Percentiles rank a stretch among this genome's conserved stretches.
These are phyloP conservation scores for Leucoraja erinaceus DNA, from an alignment of 2,113 vertebrate genomes.

Conservation along the genomic window DNA sequence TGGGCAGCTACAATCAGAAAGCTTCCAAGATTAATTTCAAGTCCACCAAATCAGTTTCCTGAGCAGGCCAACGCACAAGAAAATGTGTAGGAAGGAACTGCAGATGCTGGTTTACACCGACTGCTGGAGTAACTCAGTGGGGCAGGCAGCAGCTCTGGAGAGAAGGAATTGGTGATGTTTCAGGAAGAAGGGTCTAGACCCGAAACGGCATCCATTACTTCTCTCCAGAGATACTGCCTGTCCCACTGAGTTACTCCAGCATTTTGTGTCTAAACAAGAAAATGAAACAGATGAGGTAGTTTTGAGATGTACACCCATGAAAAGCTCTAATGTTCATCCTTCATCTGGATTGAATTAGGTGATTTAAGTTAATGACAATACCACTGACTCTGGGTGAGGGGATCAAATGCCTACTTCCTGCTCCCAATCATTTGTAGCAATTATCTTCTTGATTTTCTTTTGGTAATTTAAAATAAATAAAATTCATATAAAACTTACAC, in stretches of 20 bases:
- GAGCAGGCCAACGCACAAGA: neutral
- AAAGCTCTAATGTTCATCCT: neutral
- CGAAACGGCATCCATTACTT: no score
- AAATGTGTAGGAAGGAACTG: neutral
- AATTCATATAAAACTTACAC: no score
- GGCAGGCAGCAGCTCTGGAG: no score
- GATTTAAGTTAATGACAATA: no score
- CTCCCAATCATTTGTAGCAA: neutral
- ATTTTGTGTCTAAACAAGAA: no score
- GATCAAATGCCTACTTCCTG: neutral
- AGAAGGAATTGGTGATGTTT: no score
- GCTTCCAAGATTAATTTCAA: neutral
- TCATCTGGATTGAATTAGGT: neutral
- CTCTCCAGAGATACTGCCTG: no score
- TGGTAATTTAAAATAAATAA: no score
- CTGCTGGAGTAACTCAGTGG: no score
- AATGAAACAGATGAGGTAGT: neutral
- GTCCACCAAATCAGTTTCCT: neutral
- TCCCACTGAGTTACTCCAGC: no score
- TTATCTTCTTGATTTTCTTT: neutral
- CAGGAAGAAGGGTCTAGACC: no score
- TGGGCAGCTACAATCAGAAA: slow-evolving; percentile 44
- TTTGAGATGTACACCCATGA: neutral
- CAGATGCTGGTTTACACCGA: no score
- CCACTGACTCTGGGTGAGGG: neutral